These are phyloP conservation scores for Ibycter americanus DNA, from an alignment of 2,797 vertebrate genomes.

Conservation along the genomic window DNA sequence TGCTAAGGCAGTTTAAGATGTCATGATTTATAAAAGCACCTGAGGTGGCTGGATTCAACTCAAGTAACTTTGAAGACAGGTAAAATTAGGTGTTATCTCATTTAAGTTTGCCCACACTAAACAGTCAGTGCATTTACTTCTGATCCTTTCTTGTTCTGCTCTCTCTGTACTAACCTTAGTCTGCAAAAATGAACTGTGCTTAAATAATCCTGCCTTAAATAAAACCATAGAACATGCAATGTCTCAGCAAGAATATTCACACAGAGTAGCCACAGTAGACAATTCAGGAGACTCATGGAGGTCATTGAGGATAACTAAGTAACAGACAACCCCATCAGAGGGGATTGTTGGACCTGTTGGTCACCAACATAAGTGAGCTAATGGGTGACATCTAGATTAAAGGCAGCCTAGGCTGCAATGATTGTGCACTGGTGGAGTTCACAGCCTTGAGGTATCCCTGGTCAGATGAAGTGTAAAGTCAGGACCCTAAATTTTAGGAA, in stretches of 20 bases:
- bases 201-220: background rate
- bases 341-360: background rate
- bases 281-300: background rate
- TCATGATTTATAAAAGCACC: background rate
- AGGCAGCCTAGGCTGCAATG: background rate
- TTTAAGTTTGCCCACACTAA: background rate
- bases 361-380: fast-evolving
- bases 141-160: background rate
- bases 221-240: fast-evolving
- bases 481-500: background rate
- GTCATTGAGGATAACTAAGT: background rate
- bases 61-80: background rate
- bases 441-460: too few species aligned
- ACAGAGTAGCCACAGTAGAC: background rate
- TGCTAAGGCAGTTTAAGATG: background rate
- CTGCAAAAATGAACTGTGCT: background rate
- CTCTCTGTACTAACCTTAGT: background rate
- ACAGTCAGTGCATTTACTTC: background rate
- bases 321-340: background rate
- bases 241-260: background rate
- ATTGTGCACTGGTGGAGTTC: background rate
- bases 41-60: background rate
- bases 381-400: background rate
- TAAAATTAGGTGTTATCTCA: background rate
- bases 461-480: too few species aligned